A percentile compares a stretch with the other conserved stretches of the same genome.
These are phyloP conservation scores for Mesoclemmys tuberculata DNA, from an alignment of 2,113 vertebrate genomes.

Conservation along the genomic window DNA sequence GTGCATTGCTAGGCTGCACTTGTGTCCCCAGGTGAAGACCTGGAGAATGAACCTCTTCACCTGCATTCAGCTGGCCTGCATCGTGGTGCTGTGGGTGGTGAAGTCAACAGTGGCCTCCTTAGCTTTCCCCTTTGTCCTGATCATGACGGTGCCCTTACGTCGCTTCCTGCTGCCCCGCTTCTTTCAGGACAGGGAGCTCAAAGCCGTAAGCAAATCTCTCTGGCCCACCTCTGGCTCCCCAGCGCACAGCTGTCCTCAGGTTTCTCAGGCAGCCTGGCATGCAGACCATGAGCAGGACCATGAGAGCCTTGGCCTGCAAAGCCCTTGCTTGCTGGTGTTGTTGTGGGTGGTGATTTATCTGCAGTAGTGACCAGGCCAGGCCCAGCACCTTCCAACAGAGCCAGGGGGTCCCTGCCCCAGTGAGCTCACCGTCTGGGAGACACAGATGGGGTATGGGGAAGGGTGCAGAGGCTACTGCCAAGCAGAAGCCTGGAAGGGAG, in stretches of 20 bases:
- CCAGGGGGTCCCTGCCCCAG: not conserved
- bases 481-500: not conserved
- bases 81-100: slow-evolving; percentile 94
- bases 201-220: slow-evolving; percentile 85
- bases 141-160: slow-evolving; percentile 96
- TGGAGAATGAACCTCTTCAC: slow-evolving; percentile 99
- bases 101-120: slow-evolving; percentile 93
- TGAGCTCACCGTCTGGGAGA: not conserved
- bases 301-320: not conserved
- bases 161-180: slow-evolving; percentile 91
- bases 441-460: not conserved
- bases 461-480: not conserved
- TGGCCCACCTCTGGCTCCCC: not conserved
- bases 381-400: not conserved
- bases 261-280: not conserved
- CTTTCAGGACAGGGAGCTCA: slow-evolving; percentile 95
- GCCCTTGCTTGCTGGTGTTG: not conserved
- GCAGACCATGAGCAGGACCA: not conserved
- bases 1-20: slow-evolving; percentile 4
- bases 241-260: not conserved
- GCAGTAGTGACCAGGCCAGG: not conserved
- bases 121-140: slow-evolving; percentile 97
- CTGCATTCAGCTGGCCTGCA: slow-evolving; percentile 92
- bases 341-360: not conserved
- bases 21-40: slow-evolving; percentile 91